These are phyloP conservation scores for Netta rufina DNA, from an alignment of 2,797 vertebrate genomes.

Conservation along the genomic window DNA sequence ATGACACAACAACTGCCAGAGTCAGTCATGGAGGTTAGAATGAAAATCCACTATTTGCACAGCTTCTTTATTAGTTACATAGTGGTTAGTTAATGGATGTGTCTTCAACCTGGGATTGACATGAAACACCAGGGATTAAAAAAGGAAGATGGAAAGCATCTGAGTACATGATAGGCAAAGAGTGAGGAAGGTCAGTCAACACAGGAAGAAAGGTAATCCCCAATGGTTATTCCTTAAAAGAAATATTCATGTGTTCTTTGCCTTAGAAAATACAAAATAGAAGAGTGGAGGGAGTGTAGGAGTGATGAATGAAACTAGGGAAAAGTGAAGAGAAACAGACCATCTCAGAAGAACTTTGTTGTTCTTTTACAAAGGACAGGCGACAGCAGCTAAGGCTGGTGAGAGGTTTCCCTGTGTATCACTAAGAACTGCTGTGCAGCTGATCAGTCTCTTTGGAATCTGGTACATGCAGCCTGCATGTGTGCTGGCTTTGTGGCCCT, in stretches of 20 bases:
- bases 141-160: background rate
- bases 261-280: background rate
- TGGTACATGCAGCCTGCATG: fast-evolving
- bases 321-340: background rate
- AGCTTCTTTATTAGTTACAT: background rate
- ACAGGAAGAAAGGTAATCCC: background rate
- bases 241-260: background rate
- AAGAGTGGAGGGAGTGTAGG: background rate
- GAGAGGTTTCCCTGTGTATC: background rate
- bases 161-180: background rate
- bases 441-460: background rate
- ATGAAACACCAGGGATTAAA: background rate
- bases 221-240: background rate
- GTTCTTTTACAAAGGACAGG: background rate
- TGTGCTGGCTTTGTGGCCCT: background rate
- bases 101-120: background rate
- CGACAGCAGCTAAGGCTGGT: background rate
- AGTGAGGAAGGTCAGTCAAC: background rate
- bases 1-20: background rate
- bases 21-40: background rate
- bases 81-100: background rate
- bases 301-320: background rate
- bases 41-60: background rate
- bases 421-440: background rate
- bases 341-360: background rate